These are phyloP conservation scores for Thymelicus sylvestris DNA, from an alignment of 2,888 invertebrate species.

Conservation along the genomic window DNA sequence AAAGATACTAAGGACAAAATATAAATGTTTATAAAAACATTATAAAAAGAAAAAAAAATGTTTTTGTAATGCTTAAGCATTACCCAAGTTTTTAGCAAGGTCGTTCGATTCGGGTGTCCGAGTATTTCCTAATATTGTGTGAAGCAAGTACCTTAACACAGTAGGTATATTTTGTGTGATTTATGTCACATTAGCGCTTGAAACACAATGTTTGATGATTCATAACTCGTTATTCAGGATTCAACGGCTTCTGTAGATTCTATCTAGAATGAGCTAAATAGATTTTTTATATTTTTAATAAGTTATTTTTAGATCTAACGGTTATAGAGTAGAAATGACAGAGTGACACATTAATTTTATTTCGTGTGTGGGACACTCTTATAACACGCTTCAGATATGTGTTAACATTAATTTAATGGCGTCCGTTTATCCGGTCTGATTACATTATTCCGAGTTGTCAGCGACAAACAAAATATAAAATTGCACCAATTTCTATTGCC, in stretches of 20 bases:
- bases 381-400: slow-evolving; percentile 8
- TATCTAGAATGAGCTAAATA: slow-evolving; percentile 18
- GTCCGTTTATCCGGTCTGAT: slow-evolving; percentile 1
- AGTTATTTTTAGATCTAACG: slow-evolving; percentile 19
- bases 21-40: too few species aligned
- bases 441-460: neutral
- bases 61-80: too few species aligned
- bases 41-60: too few species aligned
- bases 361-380: slow-evolving; percentile 24
- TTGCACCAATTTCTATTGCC: neutral
- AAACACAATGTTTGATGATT: slow-evolving; percentile 53
- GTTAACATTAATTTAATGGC: slow-evolving; percentile 16
- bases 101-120: neutral
- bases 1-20: too few species aligned
- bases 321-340: slow-evolving; percentile 20
- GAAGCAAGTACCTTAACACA: slow-evolving; percentile 40
- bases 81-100: too few species aligned
- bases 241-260: slow-evolving; percentile 42
- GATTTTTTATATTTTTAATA: slow-evolving; percentile 20
- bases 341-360: slow-evolving; percentile 23
- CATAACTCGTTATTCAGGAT: slow-evolving; percentile 49
- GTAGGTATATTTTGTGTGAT: slow-evolving; percentile 64
- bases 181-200: slow-evolving; percentile 54
- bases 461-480: neutral
- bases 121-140: neutral